Base-by-base conservation (phyloP, 2,113 vertebrate species). In the Tyrannus savana region DNA sequence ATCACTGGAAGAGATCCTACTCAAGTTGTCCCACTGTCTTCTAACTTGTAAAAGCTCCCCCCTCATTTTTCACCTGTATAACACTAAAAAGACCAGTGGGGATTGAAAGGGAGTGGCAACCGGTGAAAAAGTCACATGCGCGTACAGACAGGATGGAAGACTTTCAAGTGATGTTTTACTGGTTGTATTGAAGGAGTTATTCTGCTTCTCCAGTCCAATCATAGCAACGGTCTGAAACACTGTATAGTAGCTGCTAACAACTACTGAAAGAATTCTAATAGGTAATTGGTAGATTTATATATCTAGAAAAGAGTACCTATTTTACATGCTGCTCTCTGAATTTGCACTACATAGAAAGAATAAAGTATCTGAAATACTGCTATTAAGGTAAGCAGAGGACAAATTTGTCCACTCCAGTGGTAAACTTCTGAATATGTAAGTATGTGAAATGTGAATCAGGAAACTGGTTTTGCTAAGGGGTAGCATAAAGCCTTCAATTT, bases 61-160 rank as follows among this genome's bases (percentile, higher is more conserved):
- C 3, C 3, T 28, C 1, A 0, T 41, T 76, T 68, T 82, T 59
- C 17, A 72, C 30, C 17, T 71, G 18, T 17, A 21, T 55, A 33
- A 53, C 23, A 19, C 14, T 33, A 14, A 53, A 83, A 42, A 52
- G 41, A 63, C 24, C n/a, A 1, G 1, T 16, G 8, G 44, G 23
- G 7, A 88, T 19, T 7, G 30, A 72, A 82, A 71, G 7, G 3
- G 23, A 82, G 31, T 4, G 13, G 19, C 1, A 5, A 24, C 28
- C 49, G 27, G 14, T 18, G 21, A 64, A 74, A 56, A 84, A 49
- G n/a, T 14, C 46, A 73, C 12, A 59, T 49, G 21, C 25, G 56
- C 0, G 0, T 19, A 67, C 0, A 1, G 35, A 33, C 30, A 50
- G 2, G 13, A 49, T 19, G 14, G 35, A 90, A 59, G 39, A 59